Conservation (phyloP, 2,888 invertebrate species). For the Volucella inanis region DNA sequence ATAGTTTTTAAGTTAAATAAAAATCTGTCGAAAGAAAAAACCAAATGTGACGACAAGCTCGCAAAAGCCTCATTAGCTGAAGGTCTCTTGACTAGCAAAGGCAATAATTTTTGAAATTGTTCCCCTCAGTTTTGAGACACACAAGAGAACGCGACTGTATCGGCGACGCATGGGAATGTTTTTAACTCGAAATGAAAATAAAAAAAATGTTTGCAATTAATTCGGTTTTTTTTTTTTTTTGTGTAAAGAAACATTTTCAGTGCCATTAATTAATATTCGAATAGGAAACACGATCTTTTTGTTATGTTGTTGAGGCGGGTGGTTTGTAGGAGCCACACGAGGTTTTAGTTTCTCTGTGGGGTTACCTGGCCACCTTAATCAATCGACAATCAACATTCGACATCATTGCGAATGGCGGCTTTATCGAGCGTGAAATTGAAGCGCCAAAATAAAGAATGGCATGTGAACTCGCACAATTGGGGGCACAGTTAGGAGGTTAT, state of each 20-base stretch:
- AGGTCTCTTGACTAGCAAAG: not conserved
- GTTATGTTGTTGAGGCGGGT: conserved; percentile 50
- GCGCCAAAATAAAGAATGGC: conserved; percentile 71
- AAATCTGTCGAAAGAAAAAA: conserved; percentile 19
- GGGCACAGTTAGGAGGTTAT: conserved; percentile 60
- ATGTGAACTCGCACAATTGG: conserved; percentile 68
- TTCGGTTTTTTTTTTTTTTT: conserved; percentile 36
- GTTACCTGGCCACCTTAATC: conserved; percentile 1
- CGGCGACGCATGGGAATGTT: conserved; percentile 29
- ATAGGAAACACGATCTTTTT: conserved; percentile 41
- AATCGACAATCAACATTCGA: not conserved
- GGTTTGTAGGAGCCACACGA: conserved; percentile 26
- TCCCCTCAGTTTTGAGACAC: not conserved
- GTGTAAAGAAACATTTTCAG: conserved; percentile 35
- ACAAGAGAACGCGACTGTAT: not conserved
- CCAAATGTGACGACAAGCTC: conserved; percentile 62
- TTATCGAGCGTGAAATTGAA: conserved; percentile 72
- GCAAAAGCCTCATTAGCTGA: conserved; percentile 65
- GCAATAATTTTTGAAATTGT: conserved; percentile 42
- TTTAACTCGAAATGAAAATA: conserved; percentile 22
- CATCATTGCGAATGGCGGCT: conserved; percentile 45
- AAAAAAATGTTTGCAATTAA: conserved; percentile 49
- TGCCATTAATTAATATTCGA: conserved; percentile 62
- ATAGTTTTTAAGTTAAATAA: conserved; percentile 11
- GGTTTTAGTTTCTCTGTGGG: conserved; percentile 25